Evolutionary conservation across 2,113 vertebrate genomes (phyloP).

Genomic region (Cryptoleucopteryx plumbea): DNA sequence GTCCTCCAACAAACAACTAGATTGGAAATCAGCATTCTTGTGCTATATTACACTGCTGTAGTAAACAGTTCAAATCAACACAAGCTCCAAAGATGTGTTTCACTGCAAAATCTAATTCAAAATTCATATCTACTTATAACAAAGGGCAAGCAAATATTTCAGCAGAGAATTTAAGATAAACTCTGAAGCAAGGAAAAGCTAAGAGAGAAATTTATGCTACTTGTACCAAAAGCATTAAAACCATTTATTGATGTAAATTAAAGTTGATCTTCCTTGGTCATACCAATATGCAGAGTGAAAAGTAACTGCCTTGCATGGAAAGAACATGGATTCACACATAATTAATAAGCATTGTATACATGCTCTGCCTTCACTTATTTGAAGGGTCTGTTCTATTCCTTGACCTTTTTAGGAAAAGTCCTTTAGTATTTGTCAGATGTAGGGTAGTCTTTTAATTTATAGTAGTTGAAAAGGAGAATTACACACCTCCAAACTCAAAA

Average conservation of each 20-base stretch:
- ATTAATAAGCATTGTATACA: neutral
- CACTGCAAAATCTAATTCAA: constrained; percentile 34
- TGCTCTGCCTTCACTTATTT: neutral
- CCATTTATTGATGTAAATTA: neutral
- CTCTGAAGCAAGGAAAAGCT: neutral
- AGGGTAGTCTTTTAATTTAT: neutral
- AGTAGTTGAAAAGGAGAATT: neutral
- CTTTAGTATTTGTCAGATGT: neutral
- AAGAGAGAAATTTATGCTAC: neutral
- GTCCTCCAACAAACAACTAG: constrained; percentile 86
- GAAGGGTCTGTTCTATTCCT: neutral
- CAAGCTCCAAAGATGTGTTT: neutral
- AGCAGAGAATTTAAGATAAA: neutral
- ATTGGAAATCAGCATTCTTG: constrained; percentile 65
- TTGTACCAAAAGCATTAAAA: neutral
- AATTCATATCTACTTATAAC: neutral
- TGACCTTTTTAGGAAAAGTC: neutral
- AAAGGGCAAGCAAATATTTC: neutral
- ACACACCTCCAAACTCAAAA: neutral
- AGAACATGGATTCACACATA: neutral
- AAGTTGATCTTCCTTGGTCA: neutral
- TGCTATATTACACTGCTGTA: constrained; percentile 50
- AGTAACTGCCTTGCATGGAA: neutral
- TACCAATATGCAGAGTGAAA: neutral
- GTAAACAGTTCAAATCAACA: constrained; percentile 45